Evolutionary conservation across 92 coral and sea anemone genomes (phyloP).

Genomic region (Porites divaricata): DNA sequence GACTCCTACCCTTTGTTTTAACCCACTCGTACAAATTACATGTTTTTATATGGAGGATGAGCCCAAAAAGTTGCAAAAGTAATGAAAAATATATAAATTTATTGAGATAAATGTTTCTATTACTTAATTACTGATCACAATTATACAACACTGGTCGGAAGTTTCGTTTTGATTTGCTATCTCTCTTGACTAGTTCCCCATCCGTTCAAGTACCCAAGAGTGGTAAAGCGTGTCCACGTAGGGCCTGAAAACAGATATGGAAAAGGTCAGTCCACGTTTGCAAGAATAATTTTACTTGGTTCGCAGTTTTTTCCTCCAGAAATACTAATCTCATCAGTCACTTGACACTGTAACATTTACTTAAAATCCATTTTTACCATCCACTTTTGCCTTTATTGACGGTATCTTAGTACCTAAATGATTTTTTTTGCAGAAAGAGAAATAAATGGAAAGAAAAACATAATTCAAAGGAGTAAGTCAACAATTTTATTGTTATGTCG

Average conservation of each 20-base stretch:
- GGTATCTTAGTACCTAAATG: neutral
- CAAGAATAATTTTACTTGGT: neutral
- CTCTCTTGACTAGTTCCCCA: constrained; percentile 44
- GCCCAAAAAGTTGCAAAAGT: too few relatives aligned
- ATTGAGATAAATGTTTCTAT: neutral
- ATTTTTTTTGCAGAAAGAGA: constrained; percentile 39
- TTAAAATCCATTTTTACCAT: too few relatives aligned
- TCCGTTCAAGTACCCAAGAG: constrained; percentile 17
- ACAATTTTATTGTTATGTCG: too few relatives aligned
- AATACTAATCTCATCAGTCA: too few relatives aligned
- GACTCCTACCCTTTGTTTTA: too few relatives aligned
- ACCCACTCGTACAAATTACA: too few relatives aligned
- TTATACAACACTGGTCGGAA: neutral
- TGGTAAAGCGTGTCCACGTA: constrained; percentile 58
- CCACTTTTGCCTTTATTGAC: too few relatives aligned
- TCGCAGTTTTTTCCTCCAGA: neutral
- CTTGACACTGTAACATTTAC: too few relatives aligned
- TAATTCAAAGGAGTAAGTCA: constrained; percentile 78
- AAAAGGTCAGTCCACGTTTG: neutral
- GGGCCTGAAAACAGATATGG: constrained; percentile 25
- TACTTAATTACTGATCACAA: too few relatives aligned
- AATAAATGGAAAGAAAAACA: constrained; percentile 51
- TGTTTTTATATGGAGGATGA: too few relatives aligned
- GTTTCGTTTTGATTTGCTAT: neutral
- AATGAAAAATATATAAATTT: too few relatives aligned